Evolutionary conservation across 2,113 vertebrate species (phyloP), one percentile per base, ranked within the genome.

Genomic region (Colius striatus): DNA sequence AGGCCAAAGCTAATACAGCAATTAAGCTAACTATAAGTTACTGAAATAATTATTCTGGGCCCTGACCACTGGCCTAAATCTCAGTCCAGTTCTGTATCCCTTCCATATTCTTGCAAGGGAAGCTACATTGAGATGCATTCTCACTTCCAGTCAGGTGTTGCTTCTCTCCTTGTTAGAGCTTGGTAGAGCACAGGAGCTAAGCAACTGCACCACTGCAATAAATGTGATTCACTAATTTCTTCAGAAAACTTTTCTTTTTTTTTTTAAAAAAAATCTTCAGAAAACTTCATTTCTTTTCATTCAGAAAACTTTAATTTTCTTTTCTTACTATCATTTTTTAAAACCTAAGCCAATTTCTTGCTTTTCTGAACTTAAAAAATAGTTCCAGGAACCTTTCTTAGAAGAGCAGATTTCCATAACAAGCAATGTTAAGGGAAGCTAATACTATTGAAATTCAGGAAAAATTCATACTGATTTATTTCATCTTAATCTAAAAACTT

Each of bases 121-220:
- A 57, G 22, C 16, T 16, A 62, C 21, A 16, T 27, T 70, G 26
- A 61, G 20, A 57, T 20, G 26, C 5, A 38, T 86, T 75, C 72
- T 84, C 63, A 63, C 6, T 55, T 5, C 9, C 30, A n/a, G 13
- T 14, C 38, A 45, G 18, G 10, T 41, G 15, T 6, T 77, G 47
- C 36, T 70, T 55, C 48, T 83, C 21, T 30, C 67, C 13, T 79
- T 2, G 0, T 30, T 0, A 0, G n/a, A 70, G 58, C 6, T 12
- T 11, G 36, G 60, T 45, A 86, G 16, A 70, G 62, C 41, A 86
- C 17, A 48, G 13, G 9, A 96, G 45, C 14, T 41, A 80, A 36
- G 34, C 34, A 92, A n/a, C 60, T 84, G 50, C 26, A 68, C 15
- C 70, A 38, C 20, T 54, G 13, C 47, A 77, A 58, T 15, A 73